Evolutionary conservation across 1,140 invertebrate species (phyloP).

Genomic region (Ectropis grisescens): DNA sequence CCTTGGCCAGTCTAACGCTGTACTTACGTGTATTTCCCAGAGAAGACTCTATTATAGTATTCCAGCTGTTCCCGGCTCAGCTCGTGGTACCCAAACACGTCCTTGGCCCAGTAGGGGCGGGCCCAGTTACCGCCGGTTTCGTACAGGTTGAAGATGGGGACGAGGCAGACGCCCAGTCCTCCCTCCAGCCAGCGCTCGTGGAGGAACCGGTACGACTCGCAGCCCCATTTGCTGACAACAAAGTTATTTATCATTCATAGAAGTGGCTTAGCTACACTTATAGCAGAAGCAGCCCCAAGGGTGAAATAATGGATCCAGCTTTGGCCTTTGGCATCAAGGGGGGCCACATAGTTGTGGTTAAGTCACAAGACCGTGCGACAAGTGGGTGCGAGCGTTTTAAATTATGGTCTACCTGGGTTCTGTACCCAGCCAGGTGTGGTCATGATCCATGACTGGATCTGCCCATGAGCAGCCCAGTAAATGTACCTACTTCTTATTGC

Average conservation of each 20-base stretch:
- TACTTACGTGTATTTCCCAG: conserved; percentile 69
- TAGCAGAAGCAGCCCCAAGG: neutral
- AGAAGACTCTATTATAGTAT: conserved; percentile 55
- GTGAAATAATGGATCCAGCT: neutral
- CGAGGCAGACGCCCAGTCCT: conserved; percentile 69
- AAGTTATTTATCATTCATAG: neutral
- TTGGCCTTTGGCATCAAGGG: too few species aligned
- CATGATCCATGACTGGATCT: too few species aligned
- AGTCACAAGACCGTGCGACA: too few species aligned
- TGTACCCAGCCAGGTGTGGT: too few species aligned
- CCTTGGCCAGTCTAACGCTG: too few species aligned
- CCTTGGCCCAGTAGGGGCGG: conserved; percentile 64
- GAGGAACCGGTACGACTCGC: conserved; percentile 73
- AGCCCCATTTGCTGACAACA: conserved; percentile 73
- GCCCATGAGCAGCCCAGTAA: neutral
- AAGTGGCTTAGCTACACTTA: too few species aligned
- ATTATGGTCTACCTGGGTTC: too few species aligned
- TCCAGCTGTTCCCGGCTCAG: conserved; percentile 65
- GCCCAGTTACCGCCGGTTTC: conserved; percentile 42
- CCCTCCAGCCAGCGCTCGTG: conserved; percentile 74
- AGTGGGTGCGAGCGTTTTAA: too few species aligned
- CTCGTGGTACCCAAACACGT: conserved; percentile 72
- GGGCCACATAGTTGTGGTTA: too few species aligned
- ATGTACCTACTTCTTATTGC: neutral
- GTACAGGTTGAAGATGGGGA: conserved; percentile 71